phyloP scores from a whole-genome alignment of 2,113 vertebrate species.

The Spermophilus dauricus region DNA sequence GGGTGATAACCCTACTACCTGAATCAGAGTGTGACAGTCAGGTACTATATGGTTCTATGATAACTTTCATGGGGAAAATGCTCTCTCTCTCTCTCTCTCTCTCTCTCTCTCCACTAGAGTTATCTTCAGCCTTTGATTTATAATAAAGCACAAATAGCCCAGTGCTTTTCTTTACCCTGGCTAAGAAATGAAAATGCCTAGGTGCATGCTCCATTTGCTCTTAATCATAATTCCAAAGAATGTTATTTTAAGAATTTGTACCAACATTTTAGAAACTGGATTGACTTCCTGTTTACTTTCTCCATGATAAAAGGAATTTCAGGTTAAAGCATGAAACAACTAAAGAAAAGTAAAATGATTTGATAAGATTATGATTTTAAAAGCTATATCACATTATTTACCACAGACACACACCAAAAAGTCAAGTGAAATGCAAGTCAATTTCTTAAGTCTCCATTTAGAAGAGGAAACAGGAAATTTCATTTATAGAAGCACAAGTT shows the following conservation, averaged over 20 bases:
- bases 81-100: too few species aligned
- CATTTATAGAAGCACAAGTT: constrained; percentile 55
- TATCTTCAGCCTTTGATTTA: not conserved
- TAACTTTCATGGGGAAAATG: not conserved
- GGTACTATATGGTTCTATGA: not conserved
- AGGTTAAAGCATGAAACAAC: constrained; percentile 51
- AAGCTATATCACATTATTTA: not conserved
- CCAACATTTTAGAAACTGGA: constrained; percentile 32
- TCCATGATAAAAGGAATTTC: not conserved
- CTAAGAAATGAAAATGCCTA: constrained; percentile 12
- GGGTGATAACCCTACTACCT: not conserved
- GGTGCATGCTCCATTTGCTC: not conserved
- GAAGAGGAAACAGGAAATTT: constrained; percentile 23
- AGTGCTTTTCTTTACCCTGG: not conserved
- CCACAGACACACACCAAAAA: not conserved
- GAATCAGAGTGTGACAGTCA: not conserved
- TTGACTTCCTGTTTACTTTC: constrained; percentile 22
- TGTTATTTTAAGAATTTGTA: constrained; percentile 30
- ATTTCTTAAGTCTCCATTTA: not conserved
- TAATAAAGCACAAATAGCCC: not conserved
- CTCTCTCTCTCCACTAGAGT: not conserved
- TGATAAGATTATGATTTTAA: constrained; percentile 28
- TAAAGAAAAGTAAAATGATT: constrained; percentile 22
- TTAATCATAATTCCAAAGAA: constrained; percentile 33
- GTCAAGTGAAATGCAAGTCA: not conserved